Percentiles rank a stretch among this genome's conserved stretches.
Evolutionary conservation across 2,888 invertebrate genomes (phyloP).

Genomic region (Leucoma salicis): DNA sequence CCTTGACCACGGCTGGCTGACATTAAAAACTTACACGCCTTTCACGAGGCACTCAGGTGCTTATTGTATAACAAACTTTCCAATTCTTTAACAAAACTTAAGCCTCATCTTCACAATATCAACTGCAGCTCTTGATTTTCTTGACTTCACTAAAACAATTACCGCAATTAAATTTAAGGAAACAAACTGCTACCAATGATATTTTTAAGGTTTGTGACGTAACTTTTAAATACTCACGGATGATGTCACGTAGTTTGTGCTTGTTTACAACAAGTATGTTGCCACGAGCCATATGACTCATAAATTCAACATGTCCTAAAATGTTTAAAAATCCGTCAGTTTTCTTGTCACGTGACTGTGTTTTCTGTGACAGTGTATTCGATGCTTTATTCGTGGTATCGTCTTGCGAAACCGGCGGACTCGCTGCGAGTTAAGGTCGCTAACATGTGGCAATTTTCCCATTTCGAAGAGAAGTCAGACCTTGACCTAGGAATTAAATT

Average conservation of each 20-base stretch:
- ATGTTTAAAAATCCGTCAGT: neutral
- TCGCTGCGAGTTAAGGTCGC: constrained; percentile 72
- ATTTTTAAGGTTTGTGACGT: constrained; percentile 15
- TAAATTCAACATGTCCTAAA: constrained; percentile 1
- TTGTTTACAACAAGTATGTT: constrained; percentile 5
- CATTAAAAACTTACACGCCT: constrained; percentile 72
- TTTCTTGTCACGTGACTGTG: constrained; percentile 17
- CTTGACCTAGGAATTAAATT: constrained; percentile 80
- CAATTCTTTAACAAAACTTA: constrained; percentile 61
- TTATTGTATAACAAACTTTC: constrained; percentile 79
- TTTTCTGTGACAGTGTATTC: constrained; percentile 34
- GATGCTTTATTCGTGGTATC: constrained; percentile 48
- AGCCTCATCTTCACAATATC: constrained; percentile 35
- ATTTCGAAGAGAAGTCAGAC: constrained; percentile 77
- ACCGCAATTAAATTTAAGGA: constrained; percentile 10
- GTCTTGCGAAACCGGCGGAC: constrained; percentile 66
- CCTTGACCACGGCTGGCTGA: constrained; percentile 79
- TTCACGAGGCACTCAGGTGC: constrained; percentile 76
- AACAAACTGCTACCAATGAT: constrained; percentile 6
- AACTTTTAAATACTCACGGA: constrained; percentile 15
- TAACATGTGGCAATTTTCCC: constrained; percentile 79
- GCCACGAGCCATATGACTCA: constrained; percentile 12
- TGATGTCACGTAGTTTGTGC: constrained; percentile 14
- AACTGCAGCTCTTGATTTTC: constrained; percentile 8
- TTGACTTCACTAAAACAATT: constrained; percentile 7